Conservation (phyloP, 2,888 invertebrate genomes). For the Tubulanus polymorphus region DNA sequence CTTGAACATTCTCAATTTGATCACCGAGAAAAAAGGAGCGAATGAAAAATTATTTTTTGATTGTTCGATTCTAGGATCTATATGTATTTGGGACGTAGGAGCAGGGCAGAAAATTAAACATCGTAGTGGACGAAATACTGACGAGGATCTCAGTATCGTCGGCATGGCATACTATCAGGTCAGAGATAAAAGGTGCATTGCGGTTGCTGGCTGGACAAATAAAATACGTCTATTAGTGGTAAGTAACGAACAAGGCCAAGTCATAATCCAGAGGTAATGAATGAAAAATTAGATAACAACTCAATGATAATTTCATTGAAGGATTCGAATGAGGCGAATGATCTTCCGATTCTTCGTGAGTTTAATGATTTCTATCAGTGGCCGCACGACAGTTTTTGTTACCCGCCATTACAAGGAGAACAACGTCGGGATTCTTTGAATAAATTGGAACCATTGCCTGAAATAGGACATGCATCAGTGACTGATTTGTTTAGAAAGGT, state of each 20-base stretch:
- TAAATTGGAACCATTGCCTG: constrained; percentile 14
- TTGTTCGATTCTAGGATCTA: constrained; percentile 32
- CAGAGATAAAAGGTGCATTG: constrained; percentile 34
- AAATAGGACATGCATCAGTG: neutral
- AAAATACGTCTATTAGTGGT: constrained; percentile 38
- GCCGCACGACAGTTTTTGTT: constrained; percentile 23
- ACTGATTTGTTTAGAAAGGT: constrained; percentile 19
- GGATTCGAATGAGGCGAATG: constrained; percentile 42
- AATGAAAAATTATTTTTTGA: neutral
- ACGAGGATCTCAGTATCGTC: constrained; percentile 25
- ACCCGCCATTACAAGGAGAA: too few species aligned
- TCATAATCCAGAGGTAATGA: neutral
- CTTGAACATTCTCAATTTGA: constrained; percentile 2
- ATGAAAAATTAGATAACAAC: neutral
- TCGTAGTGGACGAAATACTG: constrained; percentile 10
- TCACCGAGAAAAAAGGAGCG: neutral
- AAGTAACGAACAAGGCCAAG: constrained; percentile 9
- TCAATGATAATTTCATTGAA: constrained; percentile 16
- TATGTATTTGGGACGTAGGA: constrained; percentile 51
- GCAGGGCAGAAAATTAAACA: constrained; percentile 50
- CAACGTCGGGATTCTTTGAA: constrained; percentile 10
- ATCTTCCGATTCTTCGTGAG: constrained; percentile 36
- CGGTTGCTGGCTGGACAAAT: constrained; percentile 45
- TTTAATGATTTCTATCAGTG: constrained; percentile 38
- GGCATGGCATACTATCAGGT: constrained; percentile 33